These are phyloP conservation scores for Dendrocincla fuliginosa DNA, from an alignment of 2,797 vertebrate species.

Conservation along the genomic window DNA sequence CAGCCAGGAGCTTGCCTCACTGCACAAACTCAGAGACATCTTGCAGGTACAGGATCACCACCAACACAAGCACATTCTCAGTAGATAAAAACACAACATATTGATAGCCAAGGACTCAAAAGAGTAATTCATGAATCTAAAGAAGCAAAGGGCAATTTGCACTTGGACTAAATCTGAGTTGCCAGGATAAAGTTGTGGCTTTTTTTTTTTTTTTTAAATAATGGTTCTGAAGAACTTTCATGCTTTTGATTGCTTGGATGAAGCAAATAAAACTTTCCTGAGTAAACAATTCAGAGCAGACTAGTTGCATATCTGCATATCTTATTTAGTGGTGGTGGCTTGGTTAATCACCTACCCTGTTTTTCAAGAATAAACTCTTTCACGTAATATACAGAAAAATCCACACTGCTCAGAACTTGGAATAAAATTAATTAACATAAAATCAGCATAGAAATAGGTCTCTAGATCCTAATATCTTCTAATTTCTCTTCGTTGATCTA, in stretches of 20 bases:
- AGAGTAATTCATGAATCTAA: not conserved
- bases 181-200: not conserved
- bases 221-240: not conserved
- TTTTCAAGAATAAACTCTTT: not conserved
- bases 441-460: not conserved
- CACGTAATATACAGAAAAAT: not conserved
- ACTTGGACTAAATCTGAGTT: not conserved
- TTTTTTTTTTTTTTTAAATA: accelerated
- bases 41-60: not conserved
- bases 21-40: not conserved
- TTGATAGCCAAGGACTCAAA: not conserved
- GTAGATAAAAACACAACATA: not conserved
- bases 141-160: not conserved
- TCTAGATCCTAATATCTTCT: not conserved
- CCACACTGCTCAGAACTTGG: not conserved
- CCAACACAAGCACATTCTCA: not conserved
- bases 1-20: not conserved
- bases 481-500: not conserved
- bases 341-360: not conserved
- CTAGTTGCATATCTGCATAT: not conserved
- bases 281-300: not conserved
- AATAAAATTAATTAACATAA: not conserved
- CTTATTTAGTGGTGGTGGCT: not conserved
- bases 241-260: not conserved
- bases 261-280: not conserved